phyloP scores from a whole-genome alignment of 2,113 vertebrate genomes.

The Capreolus pygargus region DNA sequence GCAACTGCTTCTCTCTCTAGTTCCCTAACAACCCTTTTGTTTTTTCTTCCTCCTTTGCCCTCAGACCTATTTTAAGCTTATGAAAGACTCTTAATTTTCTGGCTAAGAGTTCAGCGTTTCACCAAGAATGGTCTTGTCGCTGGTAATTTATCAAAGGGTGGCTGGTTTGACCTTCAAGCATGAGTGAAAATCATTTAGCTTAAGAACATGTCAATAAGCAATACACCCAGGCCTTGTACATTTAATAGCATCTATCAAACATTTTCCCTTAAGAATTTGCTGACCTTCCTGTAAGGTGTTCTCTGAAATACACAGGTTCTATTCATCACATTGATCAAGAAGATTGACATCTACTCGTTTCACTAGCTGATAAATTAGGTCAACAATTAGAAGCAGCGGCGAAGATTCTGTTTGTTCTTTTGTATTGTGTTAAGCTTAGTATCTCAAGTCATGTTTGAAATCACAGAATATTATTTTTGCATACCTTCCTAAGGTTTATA shows the following conservation, averaged over 20 bases:
- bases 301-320: constrained; percentile 42
- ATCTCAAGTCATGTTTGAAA: not conserved
- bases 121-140: constrained; percentile 58
- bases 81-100: constrained; percentile 62
- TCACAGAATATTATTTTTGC: not conserved
- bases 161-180: constrained; percentile 73
- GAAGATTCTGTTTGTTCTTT: not conserved
- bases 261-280: constrained; percentile 71
- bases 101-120: constrained; percentile 42
- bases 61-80: constrained; percentile 31
- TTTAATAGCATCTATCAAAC: constrained; percentile 74
- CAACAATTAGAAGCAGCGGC: constrained; percentile 56
- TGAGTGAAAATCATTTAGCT: constrained; percentile 73
- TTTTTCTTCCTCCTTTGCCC: not conserved
- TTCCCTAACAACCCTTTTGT: not conserved
- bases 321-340: constrained; percentile 65
- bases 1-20: not conserved
- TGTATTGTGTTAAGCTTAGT: not conserved
- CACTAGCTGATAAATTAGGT: constrained; percentile 65
- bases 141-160: constrained; percentile 46
- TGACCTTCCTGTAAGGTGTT: constrained; percentile 70
- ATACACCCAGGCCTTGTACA: constrained; percentile 65
- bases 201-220: constrained; percentile 73
- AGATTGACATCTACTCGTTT: constrained; percentile 57
- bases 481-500: not conserved